Conservation (phyloP, 2,113 vertebrate genomes). For the Triplophysa tibetana region DNA sequence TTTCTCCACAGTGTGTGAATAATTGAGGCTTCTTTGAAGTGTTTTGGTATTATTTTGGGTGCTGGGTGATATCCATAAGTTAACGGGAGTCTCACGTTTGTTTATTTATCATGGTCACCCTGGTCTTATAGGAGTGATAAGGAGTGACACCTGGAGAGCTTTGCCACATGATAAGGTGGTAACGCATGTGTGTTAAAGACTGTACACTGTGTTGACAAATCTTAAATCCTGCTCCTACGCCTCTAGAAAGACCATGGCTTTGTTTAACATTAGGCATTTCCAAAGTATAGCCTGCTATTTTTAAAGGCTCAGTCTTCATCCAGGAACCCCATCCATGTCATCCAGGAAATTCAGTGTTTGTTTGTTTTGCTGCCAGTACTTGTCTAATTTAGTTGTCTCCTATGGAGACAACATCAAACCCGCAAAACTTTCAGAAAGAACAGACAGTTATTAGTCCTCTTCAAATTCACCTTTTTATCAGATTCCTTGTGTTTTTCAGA, state of each 20-base stretch:
- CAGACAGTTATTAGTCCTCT: constrained; percentile 3
- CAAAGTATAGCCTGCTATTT: background rate
- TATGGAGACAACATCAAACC: constrained; percentile 18
- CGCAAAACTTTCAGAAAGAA: constrained; percentile 10
- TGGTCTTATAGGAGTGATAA: constrained; percentile 18
- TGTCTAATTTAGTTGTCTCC: constrained; percentile 10
- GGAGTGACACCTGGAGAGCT: constrained; percentile 26
- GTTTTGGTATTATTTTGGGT: no score
- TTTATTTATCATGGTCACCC: no score
- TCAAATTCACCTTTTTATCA: constrained; percentile 3
- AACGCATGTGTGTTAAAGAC: background rate
- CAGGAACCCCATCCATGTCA: background rate
- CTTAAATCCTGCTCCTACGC: constrained; percentile 19
- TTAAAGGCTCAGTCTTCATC: background rate
- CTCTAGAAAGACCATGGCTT: constrained; percentile 11
- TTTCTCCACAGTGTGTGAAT: no score
- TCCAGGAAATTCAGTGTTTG: constrained; percentile 18
- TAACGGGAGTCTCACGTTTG: no score
- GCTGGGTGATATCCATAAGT: no score
- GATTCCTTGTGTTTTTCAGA: constrained; percentile 1
- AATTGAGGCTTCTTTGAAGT: no score
- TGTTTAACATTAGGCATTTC: background rate
- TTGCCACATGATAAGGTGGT: background rate
- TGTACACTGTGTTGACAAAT: constrained; percentile 2
- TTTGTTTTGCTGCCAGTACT: constrained; percentile 11